Base-by-base conservation (phyloP, 2,888 invertebrate genomes). In the Lucinisca nassula region DNA sequence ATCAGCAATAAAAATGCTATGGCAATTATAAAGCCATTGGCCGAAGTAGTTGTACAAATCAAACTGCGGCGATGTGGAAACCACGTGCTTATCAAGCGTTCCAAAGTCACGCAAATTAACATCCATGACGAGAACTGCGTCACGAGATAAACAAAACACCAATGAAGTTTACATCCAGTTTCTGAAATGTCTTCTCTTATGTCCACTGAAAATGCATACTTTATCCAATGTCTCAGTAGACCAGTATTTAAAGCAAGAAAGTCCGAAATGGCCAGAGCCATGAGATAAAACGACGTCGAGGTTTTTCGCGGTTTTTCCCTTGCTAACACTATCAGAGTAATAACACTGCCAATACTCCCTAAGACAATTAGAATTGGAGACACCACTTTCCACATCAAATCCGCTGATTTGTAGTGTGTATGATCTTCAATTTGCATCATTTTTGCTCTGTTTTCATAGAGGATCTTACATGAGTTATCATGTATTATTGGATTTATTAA, bases 81-180 rank as follows among this genome's bases (percentile, higher is more conserved):
- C 49, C 78, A 86, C 24, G 89, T 84, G 70, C 76, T 87, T 0
- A 89, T 74, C 32, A 77, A 79, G 14, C 89, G 81, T 49, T 89
- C 89, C 12, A 79, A 24, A 0, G 89, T 89, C 21, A 89, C 89
- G 40, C 89, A 89, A n/a, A 86, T 82, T 21, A 89, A 40, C 84
- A 86, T 89, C 89, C 89, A 89, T 0, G 89, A 89, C 24, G 89
- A 89, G 79, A 70, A 84, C 61, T 89, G 89, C 27, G 89, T 89
- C 8, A 72, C 67, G 14, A 86, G 67, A 77, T 89, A 89, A 0
- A 89, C 86, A 40, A 87, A 38, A 80, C 82, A 89, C 86, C 86
- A 87, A 32, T 89, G 89, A 12, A 81, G 40, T 27, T 55, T 78
- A 55, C 89, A 89, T 0, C 89, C 89, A 3, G 67, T 38, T 24